phyloP scores from a whole-genome alignment of 2,113 vertebrate genomes.

The Nasalis larvatus region DNA sequence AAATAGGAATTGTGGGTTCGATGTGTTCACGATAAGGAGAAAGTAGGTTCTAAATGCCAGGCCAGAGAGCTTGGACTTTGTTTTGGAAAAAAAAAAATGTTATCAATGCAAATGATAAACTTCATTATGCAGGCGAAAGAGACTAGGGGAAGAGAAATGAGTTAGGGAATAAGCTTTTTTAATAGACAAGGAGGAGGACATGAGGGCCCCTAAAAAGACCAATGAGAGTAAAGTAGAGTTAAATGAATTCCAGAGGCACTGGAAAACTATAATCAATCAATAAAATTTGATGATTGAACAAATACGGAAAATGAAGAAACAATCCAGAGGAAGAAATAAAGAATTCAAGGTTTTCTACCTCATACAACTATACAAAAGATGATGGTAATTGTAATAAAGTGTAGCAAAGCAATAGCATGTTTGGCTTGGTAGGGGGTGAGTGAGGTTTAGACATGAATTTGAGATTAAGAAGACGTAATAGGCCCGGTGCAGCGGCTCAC shows the following conservation, averaged over 20 bases:
- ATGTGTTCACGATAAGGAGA: background rate
- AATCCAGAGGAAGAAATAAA: background rate
- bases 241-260: background rate
- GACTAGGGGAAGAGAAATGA: background rate
- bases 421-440: background rate
- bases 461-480: background rate
- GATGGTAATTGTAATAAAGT: background rate
- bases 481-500: no score
- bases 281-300: background rate
- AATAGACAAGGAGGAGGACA: background rate
- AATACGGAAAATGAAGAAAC: background rate
- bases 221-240: background rate
- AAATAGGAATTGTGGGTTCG: background rate
- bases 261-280: background rate
- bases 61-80: background rate
- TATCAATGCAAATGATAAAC: background rate
- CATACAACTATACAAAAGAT: background rate
- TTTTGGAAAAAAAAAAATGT: conserved; percentile 28
- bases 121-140: background rate
- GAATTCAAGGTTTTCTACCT: background rate
- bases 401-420: background rate
- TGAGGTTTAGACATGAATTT: background rate
- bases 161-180: background rate
- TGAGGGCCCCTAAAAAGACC: background rate
- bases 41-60: background rate